phyloP scores from a whole-genome alignment of 2,113 vertebrate species.

The Malurus cyaneus region DNA sequence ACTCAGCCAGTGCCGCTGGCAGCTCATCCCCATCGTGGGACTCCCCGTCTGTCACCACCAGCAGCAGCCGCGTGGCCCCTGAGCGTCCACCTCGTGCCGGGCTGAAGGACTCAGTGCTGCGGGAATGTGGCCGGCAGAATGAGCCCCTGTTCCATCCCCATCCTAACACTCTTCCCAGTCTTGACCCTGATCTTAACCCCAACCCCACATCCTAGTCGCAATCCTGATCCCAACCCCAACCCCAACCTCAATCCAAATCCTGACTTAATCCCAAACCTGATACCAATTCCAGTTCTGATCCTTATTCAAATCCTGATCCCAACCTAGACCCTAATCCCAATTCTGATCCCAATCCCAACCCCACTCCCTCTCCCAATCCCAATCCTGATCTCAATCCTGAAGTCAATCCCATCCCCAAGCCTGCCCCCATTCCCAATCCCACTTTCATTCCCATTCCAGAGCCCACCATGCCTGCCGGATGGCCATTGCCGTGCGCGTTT shows the following conservation, averaged over 20 bases:
- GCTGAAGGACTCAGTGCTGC: conserved; percentile 91
- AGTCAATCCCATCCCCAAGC: fast-evolving
- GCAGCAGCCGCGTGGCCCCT: conserved; percentile 87
- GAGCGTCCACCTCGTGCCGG: conserved; percentile 80
- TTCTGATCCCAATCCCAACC: fast-evolving
- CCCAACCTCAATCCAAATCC: background rate
- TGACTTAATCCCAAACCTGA: fast-evolving
- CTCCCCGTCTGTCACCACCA: conserved; percentile 95
- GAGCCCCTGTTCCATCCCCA: background rate
- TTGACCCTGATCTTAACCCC: fast-evolving
- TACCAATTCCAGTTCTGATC: fast-evolving
- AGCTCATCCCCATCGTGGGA: conserved; percentile 94
- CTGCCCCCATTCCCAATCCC: fast-evolving
- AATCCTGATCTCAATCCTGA: background rate
- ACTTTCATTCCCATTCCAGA: fast-evolving
- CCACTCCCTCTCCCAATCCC: fast-evolving
- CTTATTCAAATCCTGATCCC: background rate
- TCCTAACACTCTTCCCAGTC: fast-evolving
- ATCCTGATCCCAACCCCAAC: fast-evolving
- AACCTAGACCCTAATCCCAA: background rate
- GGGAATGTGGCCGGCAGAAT: background rate
- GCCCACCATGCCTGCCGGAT: conserved; percentile 86
- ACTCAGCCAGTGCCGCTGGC: conserved; percentile 79
- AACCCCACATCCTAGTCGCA: fast-evolving
- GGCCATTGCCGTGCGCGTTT: conserved; percentile 89